These are phyloP conservation scores for Perithous albicinctus DNA, from an alignment of 2,888 invertebrate genomes.

Conservation along the genomic window DNA sequence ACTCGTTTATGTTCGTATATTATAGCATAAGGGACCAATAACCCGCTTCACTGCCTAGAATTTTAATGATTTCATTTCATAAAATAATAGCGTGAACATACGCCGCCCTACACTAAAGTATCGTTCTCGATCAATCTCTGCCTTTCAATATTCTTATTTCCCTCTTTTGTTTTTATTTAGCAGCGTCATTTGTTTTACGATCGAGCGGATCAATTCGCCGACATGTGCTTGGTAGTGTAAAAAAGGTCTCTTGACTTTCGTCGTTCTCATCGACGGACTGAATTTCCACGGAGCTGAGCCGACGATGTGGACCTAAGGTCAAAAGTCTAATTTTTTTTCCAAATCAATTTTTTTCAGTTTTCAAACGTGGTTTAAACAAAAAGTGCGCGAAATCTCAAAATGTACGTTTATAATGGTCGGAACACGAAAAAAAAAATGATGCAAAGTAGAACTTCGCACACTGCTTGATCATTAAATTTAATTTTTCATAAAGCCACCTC, in stretches of 20 bases:
- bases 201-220: constrained; percentile 71
- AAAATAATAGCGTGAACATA: constrained; percentile 69
- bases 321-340: not conserved
- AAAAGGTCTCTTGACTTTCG: constrained; percentile 41
- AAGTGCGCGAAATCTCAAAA: too few relatives aligned
- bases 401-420: too few relatives aligned
- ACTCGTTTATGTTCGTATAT: constrained; percentile 9
- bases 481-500: too few relatives aligned
- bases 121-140: constrained; percentile 2
- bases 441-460: too few relatives aligned
- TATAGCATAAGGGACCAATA: constrained; percentile 57
- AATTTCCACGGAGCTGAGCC: not conserved
- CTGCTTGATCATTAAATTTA: too few relatives aligned
- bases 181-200: constrained; percentile 73
- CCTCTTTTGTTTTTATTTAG: constrained; percentile 24
- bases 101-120: not conserved
- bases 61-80: constrained; percentile 72
- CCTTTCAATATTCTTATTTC: not conserved
- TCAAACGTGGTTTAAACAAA: too few relatives aligned
- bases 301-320: constrained; percentile 6
- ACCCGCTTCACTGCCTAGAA: constrained; percentile 65
- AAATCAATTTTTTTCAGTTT: too few relatives aligned
- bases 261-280: not conserved
- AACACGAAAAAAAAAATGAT: too few relatives aligned
- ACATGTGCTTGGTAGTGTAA: constrained; percentile 54